Conservation (phyloP, 2,113 vertebrate species). For the Cyanocitta stelleri region DNA sequence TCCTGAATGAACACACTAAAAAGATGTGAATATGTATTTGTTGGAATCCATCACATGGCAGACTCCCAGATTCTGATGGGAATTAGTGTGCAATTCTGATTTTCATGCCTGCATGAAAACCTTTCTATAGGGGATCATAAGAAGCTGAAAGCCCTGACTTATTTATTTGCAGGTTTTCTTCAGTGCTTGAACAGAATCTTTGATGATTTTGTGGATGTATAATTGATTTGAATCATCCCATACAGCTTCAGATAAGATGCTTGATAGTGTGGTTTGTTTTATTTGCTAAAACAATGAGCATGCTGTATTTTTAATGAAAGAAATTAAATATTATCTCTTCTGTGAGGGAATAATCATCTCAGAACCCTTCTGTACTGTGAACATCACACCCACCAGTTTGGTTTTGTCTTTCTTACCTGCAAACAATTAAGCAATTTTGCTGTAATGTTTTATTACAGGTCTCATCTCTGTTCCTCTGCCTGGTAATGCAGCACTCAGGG, state of each 20-base stretch:
- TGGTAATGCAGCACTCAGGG: slow-evolving; percentile 72
- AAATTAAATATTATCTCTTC: background rate
- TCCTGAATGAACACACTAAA: background rate
- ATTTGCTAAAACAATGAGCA: background rate
- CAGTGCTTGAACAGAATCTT: background rate
- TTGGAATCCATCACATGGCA: background rate
- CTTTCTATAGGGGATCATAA: background rate
- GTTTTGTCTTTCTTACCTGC: background rate
- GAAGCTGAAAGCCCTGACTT: background rate
- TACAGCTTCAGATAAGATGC: background rate
- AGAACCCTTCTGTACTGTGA: background rate
- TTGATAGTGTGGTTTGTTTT: background rate
- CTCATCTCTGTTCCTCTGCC: slow-evolving; percentile 71
- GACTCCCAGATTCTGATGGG: background rate
- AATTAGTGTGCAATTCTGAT: background rate
- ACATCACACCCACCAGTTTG: background rate
- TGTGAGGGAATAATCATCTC: background rate
- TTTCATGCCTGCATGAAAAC: background rate
- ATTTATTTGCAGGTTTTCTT: background rate
- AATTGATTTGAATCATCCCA: background rate
- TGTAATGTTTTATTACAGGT: slow-evolving; percentile 43
- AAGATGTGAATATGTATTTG: background rate
- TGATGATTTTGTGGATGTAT: background rate
- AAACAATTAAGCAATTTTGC: background rate
- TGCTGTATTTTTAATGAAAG: background rate